Percentiles rank a stretch among this genome's conserved stretches.
phyloP scores from a whole-genome alignment of 2,888 invertebrate species.

The Dasypolia templi region DNA sequence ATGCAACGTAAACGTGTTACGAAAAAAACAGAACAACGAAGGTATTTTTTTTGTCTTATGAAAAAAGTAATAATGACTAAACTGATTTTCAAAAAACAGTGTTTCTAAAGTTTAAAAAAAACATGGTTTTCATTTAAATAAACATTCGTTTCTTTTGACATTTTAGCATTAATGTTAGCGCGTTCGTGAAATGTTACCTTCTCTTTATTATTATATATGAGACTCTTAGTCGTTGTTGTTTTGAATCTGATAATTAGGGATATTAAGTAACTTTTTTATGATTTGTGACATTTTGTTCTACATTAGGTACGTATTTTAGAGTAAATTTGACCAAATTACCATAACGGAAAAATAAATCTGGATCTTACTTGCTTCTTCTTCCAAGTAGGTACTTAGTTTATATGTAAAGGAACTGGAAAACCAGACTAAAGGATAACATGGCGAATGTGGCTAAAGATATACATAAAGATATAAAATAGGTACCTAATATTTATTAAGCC shows the following conservation, averaged over 20 bases:
- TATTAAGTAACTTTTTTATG: slow-evolving; percentile 23
- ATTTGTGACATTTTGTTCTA: not conserved
- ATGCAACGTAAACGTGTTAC: slow-evolving; percentile 2
- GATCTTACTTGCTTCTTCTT: slow-evolving; percentile 2
- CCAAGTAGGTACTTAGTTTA: not conserved
- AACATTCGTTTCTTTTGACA: not conserved
- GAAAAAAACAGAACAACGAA: not conserved
- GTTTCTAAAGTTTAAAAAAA: not conserved
- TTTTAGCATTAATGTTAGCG: no score
- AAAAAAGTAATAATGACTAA: not conserved
- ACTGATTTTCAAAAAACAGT: not conserved
- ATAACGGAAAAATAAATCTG: not conserved
- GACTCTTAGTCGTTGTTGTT: not conserved
- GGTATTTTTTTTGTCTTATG: not conserved
- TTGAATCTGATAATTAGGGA: slow-evolving; percentile 14
- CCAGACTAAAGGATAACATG: slow-evolving; percentile 6
- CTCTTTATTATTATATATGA: not conserved
- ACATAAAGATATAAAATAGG: no score
- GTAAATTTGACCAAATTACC: not conserved
- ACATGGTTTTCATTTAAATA: not conserved
- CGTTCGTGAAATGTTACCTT: no score
- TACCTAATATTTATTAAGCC: slow-evolving; percentile 12
- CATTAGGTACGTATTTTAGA: not conserved
- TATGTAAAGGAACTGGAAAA: not conserved
- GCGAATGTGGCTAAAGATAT: slow-evolving; percentile 25